Evolutionary conservation across 2,888 invertebrate species (phyloP).

Genomic region (Meteorus cinctellus): DNA sequence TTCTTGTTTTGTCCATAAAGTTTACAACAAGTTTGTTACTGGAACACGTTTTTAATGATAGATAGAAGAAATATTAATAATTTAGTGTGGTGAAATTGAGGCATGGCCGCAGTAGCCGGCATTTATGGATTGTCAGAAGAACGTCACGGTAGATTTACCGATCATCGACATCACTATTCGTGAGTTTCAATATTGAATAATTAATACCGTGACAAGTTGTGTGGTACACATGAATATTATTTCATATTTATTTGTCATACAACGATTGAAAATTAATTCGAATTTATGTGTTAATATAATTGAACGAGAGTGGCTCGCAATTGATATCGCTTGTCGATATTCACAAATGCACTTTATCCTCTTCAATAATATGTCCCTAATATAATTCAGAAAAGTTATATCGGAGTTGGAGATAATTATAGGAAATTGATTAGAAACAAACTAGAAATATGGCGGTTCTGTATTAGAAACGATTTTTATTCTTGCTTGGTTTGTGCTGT

Average conservation of each 20-base stretch:
- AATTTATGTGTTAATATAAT: neutral
- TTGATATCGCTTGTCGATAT: neutral
- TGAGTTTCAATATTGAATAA: slow-evolving; percentile 55
- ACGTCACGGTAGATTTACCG: slow-evolving; percentile 64
- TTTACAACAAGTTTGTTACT: slow-evolving; percentile 22
- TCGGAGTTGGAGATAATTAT: no score
- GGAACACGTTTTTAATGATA: slow-evolving; percentile 25
- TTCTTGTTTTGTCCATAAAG: neutral
- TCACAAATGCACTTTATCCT: neutral
- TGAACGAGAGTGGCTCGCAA: neutral
- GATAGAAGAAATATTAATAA: slow-evolving; percentile 43
- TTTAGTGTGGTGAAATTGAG: slow-evolving; percentile 57
- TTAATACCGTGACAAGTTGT: no score
- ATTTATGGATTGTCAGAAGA: slow-evolving; percentile 70
- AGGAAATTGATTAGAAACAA: neutral
- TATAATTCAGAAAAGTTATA: neutral
- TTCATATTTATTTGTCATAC: neutral
- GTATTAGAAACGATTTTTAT: neutral
- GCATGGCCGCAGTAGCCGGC: slow-evolving; percentile 72
- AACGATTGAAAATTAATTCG: neutral
- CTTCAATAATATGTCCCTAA: neutral
- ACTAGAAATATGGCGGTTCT: neutral
- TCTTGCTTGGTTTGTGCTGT: neutral
- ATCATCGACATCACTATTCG: slow-evolving; percentile 64
- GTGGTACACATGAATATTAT: no score